These are phyloP conservation scores for Remorina albescens DNA, from an alignment of 2,797 vertebrate species.

Conservation along the genomic window DNA sequence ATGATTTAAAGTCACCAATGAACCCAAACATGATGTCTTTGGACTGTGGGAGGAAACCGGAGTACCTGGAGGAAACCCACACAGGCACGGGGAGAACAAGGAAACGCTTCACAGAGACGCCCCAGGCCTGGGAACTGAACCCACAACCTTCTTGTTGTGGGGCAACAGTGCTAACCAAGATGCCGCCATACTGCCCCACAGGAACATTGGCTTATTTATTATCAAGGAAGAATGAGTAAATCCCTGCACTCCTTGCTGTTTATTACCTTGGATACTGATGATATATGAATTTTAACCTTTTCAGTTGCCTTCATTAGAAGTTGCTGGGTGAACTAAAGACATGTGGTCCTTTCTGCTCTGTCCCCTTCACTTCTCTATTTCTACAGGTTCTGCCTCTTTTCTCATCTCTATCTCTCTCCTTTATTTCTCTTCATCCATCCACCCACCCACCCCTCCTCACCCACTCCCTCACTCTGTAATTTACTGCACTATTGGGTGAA, in stretches of 20 bases:
- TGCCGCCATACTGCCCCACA: too few relatives aligned
- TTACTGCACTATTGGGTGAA: conserved; percentile 70
- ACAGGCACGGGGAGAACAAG: too few relatives aligned
- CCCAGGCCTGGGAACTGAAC: too few relatives aligned
- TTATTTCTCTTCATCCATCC: conserved; percentile 29
- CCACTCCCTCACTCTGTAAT: conserved; percentile 52
- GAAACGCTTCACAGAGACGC: too few relatives aligned
- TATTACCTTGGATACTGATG: conserved; percentile 52
- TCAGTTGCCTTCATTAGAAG: conserved; percentile 39
- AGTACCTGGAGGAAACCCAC: too few relatives aligned
- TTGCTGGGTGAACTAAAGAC: conserved; percentile 14
- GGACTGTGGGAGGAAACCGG: too few relatives aligned
- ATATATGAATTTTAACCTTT: conserved; percentile 45
- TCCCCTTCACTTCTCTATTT: conserved; percentile 6
- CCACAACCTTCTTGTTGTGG: too few relatives aligned
- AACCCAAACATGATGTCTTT: too few relatives aligned
- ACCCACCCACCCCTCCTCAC: conserved; percentile 7
- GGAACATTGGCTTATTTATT: conserved; percentile 63
- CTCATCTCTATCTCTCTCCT: conserved; percentile 16
- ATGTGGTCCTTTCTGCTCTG: not conserved
- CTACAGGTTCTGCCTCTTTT: not conserved
- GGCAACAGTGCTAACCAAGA: too few relatives aligned
- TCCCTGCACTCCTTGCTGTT: conserved; percentile 26
- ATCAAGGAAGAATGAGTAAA: conserved; percentile 57
- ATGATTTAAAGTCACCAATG: too few relatives aligned